phyloP scores from a whole-genome alignment of 2,888 invertebrate genomes.

The Drosophila macrospina region DNA sequence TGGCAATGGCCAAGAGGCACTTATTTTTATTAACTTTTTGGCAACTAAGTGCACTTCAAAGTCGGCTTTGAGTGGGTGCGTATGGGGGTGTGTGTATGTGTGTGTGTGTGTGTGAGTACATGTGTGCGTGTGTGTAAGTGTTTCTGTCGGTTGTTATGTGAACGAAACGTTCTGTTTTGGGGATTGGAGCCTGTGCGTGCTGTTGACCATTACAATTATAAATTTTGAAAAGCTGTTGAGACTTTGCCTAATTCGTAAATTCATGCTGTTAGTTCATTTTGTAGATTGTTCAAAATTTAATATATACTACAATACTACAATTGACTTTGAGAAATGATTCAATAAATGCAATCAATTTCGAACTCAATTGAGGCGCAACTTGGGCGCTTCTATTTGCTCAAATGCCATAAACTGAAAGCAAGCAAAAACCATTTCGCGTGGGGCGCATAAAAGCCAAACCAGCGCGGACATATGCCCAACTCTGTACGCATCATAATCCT shows the following conservation, averaged over 20 bases:
- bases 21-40: slow-evolving; percentile 79
- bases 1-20: slow-evolving; percentile 70
- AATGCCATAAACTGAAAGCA: slow-evolving; percentile 37
- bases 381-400: slow-evolving; percentile 22
- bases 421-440: slow-evolving; percentile 44
- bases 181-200: slow-evolving; percentile 24
- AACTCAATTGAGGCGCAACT: slow-evolving; percentile 30
- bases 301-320: slow-evolving; percentile 7
- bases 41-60: slow-evolving; percentile 73
- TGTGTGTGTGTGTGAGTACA: not conserved
- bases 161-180: slow-evolving; percentile 25
- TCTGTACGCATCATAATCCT: slow-evolving; percentile 51
- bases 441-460: slow-evolving; percentile 30
- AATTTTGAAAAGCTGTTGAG: slow-evolving; percentile 41
- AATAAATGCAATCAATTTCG: slow-evolving; percentile 50
- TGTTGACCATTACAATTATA: slow-evolving; percentile 47
- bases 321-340: slow-evolving; percentile 30
- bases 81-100: slow-evolving; percentile 17
- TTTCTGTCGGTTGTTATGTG: slow-evolving; percentile 31
- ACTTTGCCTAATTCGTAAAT: slow-evolving; percentile 5
- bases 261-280: not conserved
- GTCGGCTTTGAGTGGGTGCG: slow-evolving; percentile 34
- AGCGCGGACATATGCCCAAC: slow-evolving; percentile 35
- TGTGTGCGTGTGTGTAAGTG: slow-evolving; percentile 21
- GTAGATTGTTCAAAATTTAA: slow-evolving; percentile 1